A percentile compares a stretch with the other conserved stretches of the same genome.
Conservation (phyloP, 1,140 invertebrate species). For the Drosophila neocordata region DNA sequence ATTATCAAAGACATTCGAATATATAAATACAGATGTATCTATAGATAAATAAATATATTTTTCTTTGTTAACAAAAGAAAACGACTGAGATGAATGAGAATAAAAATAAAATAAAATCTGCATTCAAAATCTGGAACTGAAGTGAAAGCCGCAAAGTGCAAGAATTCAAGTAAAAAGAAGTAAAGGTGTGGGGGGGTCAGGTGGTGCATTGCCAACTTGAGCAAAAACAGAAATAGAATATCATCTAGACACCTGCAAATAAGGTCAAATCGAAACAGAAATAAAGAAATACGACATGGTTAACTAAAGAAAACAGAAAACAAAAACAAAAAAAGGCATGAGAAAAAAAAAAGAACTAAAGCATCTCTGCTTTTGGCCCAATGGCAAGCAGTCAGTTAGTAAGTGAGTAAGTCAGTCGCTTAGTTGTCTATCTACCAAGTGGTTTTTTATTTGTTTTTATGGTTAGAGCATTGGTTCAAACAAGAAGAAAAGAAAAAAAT, state of each 20-base stretch:
- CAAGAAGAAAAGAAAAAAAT: constrained; percentile 13
- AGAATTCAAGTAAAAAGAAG: too few species aligned
- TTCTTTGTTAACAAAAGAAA: constrained; percentile 35
- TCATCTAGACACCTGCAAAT: constrained; percentile 57
- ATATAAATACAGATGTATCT: too few species aligned
- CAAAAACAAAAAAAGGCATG: constrained; percentile 34
- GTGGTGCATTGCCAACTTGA: constrained; percentile 26
- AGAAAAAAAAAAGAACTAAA: constrained; percentile 26
- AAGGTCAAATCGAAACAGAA: constrained; percentile 56
- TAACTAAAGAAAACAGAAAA: constrained; percentile 15
- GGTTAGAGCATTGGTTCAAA: constrained; percentile 48
- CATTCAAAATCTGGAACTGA: constrained; percentile 34
- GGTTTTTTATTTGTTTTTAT: constrained; percentile 59
- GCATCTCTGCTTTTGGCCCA: constrained; percentile 31
- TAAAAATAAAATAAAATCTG: constrained; percentile 22
- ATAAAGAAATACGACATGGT: constrained; percentile 26
- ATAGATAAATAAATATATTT: constrained; percentile 23
- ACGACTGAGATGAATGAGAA: constrained; percentile 3
- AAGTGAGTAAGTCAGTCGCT: background rate
- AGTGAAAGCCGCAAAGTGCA: constrained; percentile 49
- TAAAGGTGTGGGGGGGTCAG: constrained; percentile 15
- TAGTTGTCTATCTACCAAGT: constrained; percentile 34
- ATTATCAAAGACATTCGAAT: background rate
- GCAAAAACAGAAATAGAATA: constrained; percentile 17
- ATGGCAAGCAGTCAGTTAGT: constrained; percentile 51